Conservation (phyloP, 2,888 invertebrate species). For the Lamellibrachia satsuma region DNA sequence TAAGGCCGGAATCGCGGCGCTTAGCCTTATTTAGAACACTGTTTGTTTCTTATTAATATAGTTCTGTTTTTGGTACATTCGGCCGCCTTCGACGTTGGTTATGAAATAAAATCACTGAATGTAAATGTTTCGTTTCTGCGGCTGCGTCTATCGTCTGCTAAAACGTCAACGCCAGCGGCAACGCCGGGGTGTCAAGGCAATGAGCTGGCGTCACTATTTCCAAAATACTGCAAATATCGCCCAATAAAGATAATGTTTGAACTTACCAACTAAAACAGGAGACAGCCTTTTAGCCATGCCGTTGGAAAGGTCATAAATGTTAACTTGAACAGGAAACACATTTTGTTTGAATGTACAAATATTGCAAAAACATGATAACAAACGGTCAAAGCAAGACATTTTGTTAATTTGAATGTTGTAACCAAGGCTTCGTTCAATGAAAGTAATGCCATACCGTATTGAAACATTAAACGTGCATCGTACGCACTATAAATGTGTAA, state of each 20-base stretch:
- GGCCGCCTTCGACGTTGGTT: too few relatives aligned
- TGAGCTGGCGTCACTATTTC: neutral
- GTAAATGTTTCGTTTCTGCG: too few relatives aligned
- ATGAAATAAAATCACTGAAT: too few relatives aligned
- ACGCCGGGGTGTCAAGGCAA: too few relatives aligned
- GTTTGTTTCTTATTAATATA: too few relatives aligned
- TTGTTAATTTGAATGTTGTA: neutral
- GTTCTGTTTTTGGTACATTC: too few relatives aligned
- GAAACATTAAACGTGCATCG: neutral
- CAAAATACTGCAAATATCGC: neutral
- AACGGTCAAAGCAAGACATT: neutral
- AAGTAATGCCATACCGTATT: neutral
- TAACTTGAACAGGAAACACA: neutral
- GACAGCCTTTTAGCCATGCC: neutral
- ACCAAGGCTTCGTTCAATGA: neutral
- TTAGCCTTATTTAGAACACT: too few relatives aligned
- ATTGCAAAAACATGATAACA: neutral
- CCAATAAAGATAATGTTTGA: neutral
- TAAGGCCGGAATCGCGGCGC: too few relatives aligned
- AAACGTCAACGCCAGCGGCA: too few relatives aligned
- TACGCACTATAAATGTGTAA: neutral
- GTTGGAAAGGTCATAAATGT: neutral
- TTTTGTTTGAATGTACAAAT: neutral
- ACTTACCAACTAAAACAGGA: neutral
- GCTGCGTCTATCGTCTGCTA: too few relatives aligned